A percentile compares a stretch with the other conserved stretches of the same genome.
These are phyloP conservation scores for Leptestheria dahalacensis DNA, from an alignment of 1,140 invertebrate species.

Conservation along the genomic window DNA sequence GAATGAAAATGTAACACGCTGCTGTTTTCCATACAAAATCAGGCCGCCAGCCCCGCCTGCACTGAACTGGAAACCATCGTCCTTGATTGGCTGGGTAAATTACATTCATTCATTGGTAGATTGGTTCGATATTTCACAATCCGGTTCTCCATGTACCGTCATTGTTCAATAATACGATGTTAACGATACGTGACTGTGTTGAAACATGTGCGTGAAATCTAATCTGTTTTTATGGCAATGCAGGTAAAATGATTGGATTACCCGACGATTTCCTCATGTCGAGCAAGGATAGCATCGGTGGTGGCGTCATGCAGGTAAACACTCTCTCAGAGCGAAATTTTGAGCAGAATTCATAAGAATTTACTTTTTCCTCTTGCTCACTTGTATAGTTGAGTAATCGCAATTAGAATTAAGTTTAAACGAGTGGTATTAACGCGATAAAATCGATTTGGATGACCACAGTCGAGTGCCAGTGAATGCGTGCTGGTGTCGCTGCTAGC, in stretches of 20 bases:
- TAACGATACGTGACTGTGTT: not conserved
- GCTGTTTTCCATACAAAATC: no score
- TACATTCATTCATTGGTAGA: not conserved
- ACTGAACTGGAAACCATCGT: slow-evolving; percentile 95
- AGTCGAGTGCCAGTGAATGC: slow-evolving; percentile 96
- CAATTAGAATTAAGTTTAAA: not conserved
- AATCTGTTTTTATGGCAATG: not conserved
- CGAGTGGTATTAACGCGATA: not conserved
- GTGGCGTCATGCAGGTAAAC: slow-evolving; percentile 72
- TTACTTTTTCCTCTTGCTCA: not conserved
- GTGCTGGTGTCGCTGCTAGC: slow-evolving; percentile 88
- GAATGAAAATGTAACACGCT: no score
- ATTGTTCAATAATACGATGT: no score
- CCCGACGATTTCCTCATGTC: slow-evolving; percentile 73
- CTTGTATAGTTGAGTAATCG: not conserved
- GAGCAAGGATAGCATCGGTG: slow-evolving; percentile 65
- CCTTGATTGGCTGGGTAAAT: slow-evolving; percentile 87
- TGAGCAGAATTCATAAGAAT: not conserved
- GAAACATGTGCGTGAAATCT: not conserved
- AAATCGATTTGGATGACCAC: slow-evolving; percentile 15
- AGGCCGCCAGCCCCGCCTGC: slow-evolving; percentile 91
- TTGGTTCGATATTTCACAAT: not conserved
- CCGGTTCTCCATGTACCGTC: not conserved
- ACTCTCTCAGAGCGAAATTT: not conserved
- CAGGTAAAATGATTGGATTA: slow-evolving; percentile 59